Conservation (phyloP, 1,140 invertebrate genomes). For the Dendrolimus punctatus region DNA sequence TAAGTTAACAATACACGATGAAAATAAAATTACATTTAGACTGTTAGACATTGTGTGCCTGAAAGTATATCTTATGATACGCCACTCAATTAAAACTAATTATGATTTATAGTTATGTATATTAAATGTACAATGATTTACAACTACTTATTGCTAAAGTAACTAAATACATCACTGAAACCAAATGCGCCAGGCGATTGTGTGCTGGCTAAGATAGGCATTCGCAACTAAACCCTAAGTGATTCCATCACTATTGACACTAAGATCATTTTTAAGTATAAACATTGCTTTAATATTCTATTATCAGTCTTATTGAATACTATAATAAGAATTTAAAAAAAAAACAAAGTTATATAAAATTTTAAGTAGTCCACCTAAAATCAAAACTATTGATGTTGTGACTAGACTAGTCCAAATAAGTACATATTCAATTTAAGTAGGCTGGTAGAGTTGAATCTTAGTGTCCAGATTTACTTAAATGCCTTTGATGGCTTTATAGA, state of each 20-base stretch:
- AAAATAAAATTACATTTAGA: constrained; percentile 12
- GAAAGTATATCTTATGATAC: too few relatives aligned
- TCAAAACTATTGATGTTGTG: constrained; percentile 16
- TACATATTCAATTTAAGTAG: constrained; percentile 26
- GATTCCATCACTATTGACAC: constrained; percentile 23
- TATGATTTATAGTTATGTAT: constrained; percentile 22
- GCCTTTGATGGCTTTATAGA: constrained; percentile 4
- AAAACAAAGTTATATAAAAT: neutral
- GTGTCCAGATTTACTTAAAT: constrained; percentile 22
- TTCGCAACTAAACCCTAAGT: constrained; percentile 17
- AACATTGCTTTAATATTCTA: neutral
- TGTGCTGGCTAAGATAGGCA: constrained; percentile 25
- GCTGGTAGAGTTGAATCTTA: constrained; percentile 29
- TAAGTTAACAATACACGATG: too few relatives aligned
- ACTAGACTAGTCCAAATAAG: constrained; percentile 50
- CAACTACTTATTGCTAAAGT: constrained; percentile 32
- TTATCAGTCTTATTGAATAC: constrained; percentile 15
- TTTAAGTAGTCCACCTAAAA: constrained; percentile 3
- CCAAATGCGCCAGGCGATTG: constrained; percentile 16
- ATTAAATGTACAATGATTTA: constrained; percentile 17
- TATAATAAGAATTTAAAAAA: neutral
- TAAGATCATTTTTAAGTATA: constrained; percentile 24
- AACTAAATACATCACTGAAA: constrained; percentile 27
- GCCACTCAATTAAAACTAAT: constrained; percentile 2
- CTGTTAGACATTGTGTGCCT: too few relatives aligned